Percentiles rank a stretch among this genome's conserved stretches.
Conservation (phyloP, 2,113 vertebrate species). For the Grantiella picta region DNA sequence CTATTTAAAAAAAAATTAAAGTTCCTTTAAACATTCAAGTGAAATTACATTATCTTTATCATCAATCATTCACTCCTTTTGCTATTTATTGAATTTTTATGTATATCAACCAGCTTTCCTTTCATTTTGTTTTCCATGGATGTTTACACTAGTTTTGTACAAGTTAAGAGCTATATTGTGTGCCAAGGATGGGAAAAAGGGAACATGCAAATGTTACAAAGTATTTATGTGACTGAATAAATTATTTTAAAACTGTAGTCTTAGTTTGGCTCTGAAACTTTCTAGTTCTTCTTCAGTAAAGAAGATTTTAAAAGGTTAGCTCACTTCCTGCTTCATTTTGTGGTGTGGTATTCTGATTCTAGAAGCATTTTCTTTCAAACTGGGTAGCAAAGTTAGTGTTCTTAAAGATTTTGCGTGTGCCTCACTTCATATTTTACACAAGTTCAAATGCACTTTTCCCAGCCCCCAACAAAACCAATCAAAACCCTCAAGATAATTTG, state of each 20-base stretch:
- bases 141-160: constrained; percentile 72
- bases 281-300: background rate
- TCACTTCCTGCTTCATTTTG: background rate
- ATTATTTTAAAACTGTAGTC: constrained; percentile 61
- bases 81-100: constrained; percentile 58
- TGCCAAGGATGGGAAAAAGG: constrained; percentile 69
- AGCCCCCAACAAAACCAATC: background rate
- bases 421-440: background rate
- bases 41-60: constrained; percentile 31
- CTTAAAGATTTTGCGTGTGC: background rate
- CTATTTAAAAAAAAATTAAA: background rate
- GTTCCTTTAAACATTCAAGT: constrained; percentile 19
- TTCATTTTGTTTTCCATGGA: constrained; percentile 36
- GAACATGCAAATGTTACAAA: constrained; percentile 62
- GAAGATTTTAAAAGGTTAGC: background rate
- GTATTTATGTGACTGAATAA: constrained; percentile 76
- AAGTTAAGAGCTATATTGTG: constrained; percentile 62
- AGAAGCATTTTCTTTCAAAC: background rate
- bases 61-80: constrained; percentile 14
- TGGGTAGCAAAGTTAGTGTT: accelerated
- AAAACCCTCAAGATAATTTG: background rate
- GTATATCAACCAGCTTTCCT: background rate
- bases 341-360: background rate
- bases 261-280: constrained; percentile 5
- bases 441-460: background rate